A percentile compares a stretch with the other conserved stretches of the same genome.
Evolutionary conservation across 2,888 invertebrate genomes (phyloP).

Genomic region (Operophtera brumata): DNA sequence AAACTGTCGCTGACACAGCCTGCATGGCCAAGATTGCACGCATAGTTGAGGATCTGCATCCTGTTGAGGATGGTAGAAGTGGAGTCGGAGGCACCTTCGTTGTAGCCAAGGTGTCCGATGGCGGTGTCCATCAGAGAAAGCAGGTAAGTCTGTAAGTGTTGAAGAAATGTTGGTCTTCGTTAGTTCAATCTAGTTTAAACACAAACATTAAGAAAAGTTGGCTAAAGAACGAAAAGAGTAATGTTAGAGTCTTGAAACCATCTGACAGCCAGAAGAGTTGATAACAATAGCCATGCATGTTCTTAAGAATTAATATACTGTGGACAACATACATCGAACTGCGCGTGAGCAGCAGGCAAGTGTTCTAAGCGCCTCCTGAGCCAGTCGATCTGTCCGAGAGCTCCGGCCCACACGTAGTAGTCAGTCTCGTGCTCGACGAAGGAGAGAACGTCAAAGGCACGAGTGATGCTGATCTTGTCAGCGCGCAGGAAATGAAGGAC

Average conservation of each 20-base stretch:
- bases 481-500: constrained; percentile 84
- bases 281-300: no score
- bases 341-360: constrained; percentile 49
- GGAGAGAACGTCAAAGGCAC: constrained; percentile 82
- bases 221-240: not conserved
- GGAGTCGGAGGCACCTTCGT: constrained; percentile 62
- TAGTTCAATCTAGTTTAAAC: no score
- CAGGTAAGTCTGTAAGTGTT: constrained; percentile 67
- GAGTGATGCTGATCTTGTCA: constrained; percentile 72
- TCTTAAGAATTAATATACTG: no score
- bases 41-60: constrained; percentile 80
- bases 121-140: constrained; percentile 65
- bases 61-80: constrained; percentile 82
- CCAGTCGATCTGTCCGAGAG: constrained; percentile 77
- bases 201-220: no score
- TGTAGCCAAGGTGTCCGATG: constrained; percentile 76
- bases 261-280: no score
- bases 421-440: constrained; percentile 85
- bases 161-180: no score
- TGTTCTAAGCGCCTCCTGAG: constrained; percentile 66
- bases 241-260: no score
- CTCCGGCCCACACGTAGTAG: constrained; percentile 89
- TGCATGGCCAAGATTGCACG: constrained; percentile 82
- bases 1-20: constrained; percentile 78
- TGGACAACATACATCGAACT: constrained; percentile 52